Conservation (phyloP, 2,113 vertebrate genomes). For the Gorsachius goisagi region DNA sequence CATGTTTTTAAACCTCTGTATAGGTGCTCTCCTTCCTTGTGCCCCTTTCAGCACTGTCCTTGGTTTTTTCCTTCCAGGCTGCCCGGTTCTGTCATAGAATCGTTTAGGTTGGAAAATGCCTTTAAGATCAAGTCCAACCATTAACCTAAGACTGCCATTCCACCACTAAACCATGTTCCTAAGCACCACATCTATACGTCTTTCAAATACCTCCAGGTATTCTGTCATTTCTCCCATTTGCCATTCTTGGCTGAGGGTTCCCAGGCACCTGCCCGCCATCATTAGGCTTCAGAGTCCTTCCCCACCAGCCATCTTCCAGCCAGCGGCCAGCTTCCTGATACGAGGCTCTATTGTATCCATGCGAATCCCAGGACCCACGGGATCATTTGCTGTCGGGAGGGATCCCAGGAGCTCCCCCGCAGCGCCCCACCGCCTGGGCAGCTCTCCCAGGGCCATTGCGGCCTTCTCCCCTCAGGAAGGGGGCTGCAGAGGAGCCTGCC, state of each 20-base stretch:
- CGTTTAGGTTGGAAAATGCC: too few relatives aligned
- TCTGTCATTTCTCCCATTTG: background rate
- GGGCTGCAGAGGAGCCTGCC: background rate
- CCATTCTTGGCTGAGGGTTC: background rate
- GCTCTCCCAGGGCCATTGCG: background rate
- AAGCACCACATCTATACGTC: too few relatives aligned
- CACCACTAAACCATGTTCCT: too few relatives aligned
- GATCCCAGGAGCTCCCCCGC: background rate
- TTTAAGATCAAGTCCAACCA: too few relatives aligned
- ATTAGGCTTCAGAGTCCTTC: background rate
- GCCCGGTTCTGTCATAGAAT: too few relatives aligned
- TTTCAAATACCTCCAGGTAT: too few relatives aligned
- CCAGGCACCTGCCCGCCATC: background rate
- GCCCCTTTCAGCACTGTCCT: background rate
- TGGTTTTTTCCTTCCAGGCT: background rate
- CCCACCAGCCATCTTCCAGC: background rate
- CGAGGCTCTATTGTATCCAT: fast-evolving
- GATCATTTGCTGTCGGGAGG: background rate
- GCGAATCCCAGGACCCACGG: background rate
- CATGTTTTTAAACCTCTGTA: background rate
- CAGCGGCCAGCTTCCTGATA: fast-evolving
- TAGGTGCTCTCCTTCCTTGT: background rate
- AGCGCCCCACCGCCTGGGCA: background rate
- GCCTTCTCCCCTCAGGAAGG: background rate
- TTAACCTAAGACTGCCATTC: too few relatives aligned